Percentiles rank a stretch among this genome's conserved stretches.
phyloP scores from a whole-genome alignment of 92 coral and sea anemone species.

The Zoanthus gigantus region DNA sequence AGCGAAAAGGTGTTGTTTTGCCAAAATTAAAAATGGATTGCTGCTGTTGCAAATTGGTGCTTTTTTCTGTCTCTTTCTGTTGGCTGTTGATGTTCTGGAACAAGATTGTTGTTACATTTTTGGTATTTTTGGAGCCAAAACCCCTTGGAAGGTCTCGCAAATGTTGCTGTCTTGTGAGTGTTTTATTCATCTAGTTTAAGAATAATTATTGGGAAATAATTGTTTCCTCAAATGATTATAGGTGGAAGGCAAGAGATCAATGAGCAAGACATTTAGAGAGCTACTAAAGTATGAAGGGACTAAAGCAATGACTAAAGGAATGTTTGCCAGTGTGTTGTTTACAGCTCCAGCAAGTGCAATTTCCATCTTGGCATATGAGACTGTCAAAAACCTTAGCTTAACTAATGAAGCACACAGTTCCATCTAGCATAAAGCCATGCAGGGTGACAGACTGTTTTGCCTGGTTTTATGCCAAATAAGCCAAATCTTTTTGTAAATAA shows the following conservation, averaged over 20 bases:
- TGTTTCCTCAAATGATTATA: neutral
- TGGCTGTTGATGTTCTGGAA: too few species aligned
- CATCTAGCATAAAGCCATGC: neutral
- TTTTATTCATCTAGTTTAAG: neutral
- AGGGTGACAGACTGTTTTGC: too few species aligned
- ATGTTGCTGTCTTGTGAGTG: too few species aligned
- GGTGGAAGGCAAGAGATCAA: constrained; percentile 35
- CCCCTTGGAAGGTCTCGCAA: too few species aligned
- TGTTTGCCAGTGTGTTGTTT: constrained; percentile 31
- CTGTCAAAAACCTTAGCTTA: constrained; percentile 32
- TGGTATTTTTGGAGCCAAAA: too few species aligned
- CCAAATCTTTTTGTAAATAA: too few species aligned
- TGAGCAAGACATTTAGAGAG: constrained; percentile 14
- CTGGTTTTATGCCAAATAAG: too few species aligned
- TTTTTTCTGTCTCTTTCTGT: too few species aligned
- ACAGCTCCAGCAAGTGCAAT: constrained; percentile 40
- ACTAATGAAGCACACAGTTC: constrained; percentile 12
- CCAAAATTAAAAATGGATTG: too few species aligned
- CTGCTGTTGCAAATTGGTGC: too few species aligned
- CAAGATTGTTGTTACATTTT: too few species aligned
- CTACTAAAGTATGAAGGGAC: constrained; percentile 37
- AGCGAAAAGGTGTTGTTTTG: too few species aligned
- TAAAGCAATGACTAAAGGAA: constrained; percentile 24
- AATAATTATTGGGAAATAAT: neutral
- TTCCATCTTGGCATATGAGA: constrained; percentile 35